A percentile compares a stretch with the other conserved stretches of the same genome.
Evolutionary conservation across 2,888 invertebrate genomes (phyloP).

Genomic region (Keiferia lycopersicella): DNA sequence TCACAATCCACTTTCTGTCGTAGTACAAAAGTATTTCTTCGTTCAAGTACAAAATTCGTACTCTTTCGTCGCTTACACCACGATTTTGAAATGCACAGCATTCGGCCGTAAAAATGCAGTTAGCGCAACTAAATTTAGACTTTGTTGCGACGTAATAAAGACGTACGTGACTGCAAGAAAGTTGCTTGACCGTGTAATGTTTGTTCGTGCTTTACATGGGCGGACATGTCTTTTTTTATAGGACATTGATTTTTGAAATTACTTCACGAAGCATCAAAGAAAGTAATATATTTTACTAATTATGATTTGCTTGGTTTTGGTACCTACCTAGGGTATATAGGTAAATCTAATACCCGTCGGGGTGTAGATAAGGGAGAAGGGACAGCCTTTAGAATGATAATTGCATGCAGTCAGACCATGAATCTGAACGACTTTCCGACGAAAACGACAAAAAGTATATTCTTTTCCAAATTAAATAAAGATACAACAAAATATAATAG

Average conservation of each 20-base stretch:
- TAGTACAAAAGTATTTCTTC: too few species aligned
- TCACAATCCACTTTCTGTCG: too few species aligned
- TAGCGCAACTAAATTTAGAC: slow-evolving; percentile 54
- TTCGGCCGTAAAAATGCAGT: background rate
- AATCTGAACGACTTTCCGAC: too few species aligned
- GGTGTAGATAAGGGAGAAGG: too few species aligned
- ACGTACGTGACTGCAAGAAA: slow-evolving; percentile 42
- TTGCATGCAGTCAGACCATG: too few species aligned
- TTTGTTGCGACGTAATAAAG: slow-evolving; percentile 58
- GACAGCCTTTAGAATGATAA: too few species aligned
- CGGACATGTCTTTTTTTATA: slow-evolving; percentile 57
- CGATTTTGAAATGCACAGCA: background rate
- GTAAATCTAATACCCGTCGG: too few species aligned
- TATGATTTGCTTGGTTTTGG: too few species aligned
- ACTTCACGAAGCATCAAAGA: too few species aligned
- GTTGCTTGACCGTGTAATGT: slow-evolving; percentile 53
- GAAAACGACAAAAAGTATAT: too few species aligned
- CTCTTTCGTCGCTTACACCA: background rate
- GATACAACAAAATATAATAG: background rate
- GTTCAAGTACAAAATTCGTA: background rate
- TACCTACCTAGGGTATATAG: too few species aligned
- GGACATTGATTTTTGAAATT: slow-evolving; percentile 58
- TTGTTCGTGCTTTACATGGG: slow-evolving; percentile 46
- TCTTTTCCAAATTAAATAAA: background rate
- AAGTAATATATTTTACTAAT: too few species aligned